Percentiles rank a stretch among this genome's conserved stretches.
phyloP scores from a whole-genome alignment of 2,888 invertebrate species.

The Agrochola circellaris region DNA sequence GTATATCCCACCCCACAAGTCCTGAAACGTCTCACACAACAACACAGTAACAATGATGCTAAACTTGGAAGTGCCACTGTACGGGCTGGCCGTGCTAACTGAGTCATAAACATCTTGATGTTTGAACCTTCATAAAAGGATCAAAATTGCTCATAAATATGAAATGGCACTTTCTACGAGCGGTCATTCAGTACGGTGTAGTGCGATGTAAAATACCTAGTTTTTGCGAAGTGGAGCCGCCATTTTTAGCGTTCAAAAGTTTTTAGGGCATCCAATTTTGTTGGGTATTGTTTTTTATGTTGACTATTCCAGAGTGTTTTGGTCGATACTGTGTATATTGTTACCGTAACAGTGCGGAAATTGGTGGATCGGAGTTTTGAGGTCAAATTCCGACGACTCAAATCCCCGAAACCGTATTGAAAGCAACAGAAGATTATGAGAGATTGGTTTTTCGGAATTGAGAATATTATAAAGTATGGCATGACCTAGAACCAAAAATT shows the following conservation, averaged over 20 bases:
- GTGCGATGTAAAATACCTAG: conserved; percentile 59
- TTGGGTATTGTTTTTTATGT: conserved; percentile 49
- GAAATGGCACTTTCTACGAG: conserved; percentile 69
- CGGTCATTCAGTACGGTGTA: conserved; percentile 18
- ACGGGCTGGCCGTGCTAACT: conserved; percentile 64
- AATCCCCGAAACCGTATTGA: background rate
- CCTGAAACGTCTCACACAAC: conserved; percentile 26
- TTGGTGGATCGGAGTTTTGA: conserved; percentile 7
- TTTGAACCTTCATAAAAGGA: conserved; percentile 73
- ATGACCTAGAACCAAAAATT: too few species aligned
- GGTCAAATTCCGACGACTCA: background rate
- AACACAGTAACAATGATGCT: conserved; percentile 43
- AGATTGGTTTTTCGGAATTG: background rate
- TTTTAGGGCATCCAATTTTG: conserved; percentile 50
- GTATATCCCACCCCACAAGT: conserved; percentile 42
- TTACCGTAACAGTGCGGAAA: conserved; percentile 1
- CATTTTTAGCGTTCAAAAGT: conserved; percentile 43
- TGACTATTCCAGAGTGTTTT: conserved; percentile 17
- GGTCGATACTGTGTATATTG: conserved; percentile 13
- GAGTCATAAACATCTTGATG: conserved; percentile 68
- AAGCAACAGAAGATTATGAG: background rate
- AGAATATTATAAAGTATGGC: too few species aligned
- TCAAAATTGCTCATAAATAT: conserved; percentile 78
- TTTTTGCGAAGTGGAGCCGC: conserved; percentile 46
- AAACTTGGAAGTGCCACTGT: conserved; percentile 57